phyloP scores from a whole-genome alignment of 2,113 vertebrate species.

The Phylloscopus whistleri region DNA sequence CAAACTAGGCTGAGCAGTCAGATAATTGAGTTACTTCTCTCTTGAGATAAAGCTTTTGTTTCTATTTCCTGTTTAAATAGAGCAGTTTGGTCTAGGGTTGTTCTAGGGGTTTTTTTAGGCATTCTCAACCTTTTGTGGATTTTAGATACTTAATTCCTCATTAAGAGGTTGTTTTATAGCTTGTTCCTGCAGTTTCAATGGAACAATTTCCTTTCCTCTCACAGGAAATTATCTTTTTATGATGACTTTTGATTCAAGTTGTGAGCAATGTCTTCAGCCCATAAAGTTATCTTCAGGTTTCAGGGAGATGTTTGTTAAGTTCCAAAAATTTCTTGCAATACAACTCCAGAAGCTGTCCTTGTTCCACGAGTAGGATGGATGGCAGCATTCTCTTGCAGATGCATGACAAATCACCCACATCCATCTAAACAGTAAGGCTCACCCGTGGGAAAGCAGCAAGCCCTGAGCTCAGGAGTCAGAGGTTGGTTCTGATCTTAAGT shows the following conservation, averaged over 20 bases:
- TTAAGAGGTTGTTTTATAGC: not conserved
- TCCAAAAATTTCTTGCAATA: not conserved
- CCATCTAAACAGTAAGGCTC: not conserved
- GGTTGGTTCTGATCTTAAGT: not conserved
- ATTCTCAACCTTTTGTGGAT: not conserved
- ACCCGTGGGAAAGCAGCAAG: not conserved
- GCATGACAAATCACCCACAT: not conserved
- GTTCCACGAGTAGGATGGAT: not conserved
- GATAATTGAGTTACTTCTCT: not conserved
- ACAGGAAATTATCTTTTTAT: rapidly evolving
- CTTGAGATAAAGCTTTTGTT: not conserved
- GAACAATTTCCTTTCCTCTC: not conserved
- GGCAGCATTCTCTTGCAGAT: not conserved
- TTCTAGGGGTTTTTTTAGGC: not conserved
- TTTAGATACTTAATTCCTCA: not conserved
- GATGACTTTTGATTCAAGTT: not conserved
- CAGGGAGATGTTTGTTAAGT: not conserved
- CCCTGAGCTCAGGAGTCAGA: not conserved
- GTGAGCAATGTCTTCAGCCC: not conserved
- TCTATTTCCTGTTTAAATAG: not conserved
- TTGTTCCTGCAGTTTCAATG: not conserved
- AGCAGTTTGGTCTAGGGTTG: not conserved
- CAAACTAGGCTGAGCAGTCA: not conserved
- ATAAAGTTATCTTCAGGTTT: not conserved
- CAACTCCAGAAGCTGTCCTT: not conserved